Base-by-base conservation (phyloP, 2,113 vertebrate species). In the Crotalus helleri region DNA sequence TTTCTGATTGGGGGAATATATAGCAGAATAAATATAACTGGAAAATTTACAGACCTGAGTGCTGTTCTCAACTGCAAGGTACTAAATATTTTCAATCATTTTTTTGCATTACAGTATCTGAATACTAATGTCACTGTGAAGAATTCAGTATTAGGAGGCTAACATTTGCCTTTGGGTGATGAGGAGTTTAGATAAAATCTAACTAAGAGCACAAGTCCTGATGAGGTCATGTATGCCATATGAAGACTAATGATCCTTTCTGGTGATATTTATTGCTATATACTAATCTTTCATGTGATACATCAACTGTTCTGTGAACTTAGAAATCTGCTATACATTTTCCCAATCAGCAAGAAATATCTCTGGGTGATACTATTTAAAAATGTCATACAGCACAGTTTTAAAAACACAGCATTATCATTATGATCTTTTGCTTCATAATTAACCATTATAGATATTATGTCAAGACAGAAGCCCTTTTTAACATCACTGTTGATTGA, bases 391-490 rank as follows among this genome's bases (percentile, higher is more conserved):
- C 88, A 10, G 91, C 96, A 90, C 39, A 85, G 87, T 19, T 90
- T 61, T 95, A 94, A 93, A 95, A 90, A 92, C 91, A 95, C 44
- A 89, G 55, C 90, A 94, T 58, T 94, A 91, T 92, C 96, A 97
- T 96, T 94, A 95, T 95, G 86, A 91, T 39, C 15, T 92, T 92
- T 87, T 19, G 59, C 92, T 92, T 93, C 74, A 74, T 92, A 95
- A 94, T 59, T 21, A 85, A 1, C 39, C 59, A 54, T 92, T 92
- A 94, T 92, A 95, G 95, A 90, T 91, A 46, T 94, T 96, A 92
- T 93, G 86, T 97, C 98, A 97, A 97, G 96, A 96, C 7, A 92
- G 92, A 91, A 93, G 59, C 95, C 97, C 97, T 97, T 94, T 94
- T 97, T 97, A 97, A 88, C 59, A 10, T 97, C 96, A 94, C 12